Evolutionary conservation across 2,113 vertebrate species (phyloP), one percentile per base, ranked within the genome.

Genomic region (Pachypanchax playfairii): DNA sequence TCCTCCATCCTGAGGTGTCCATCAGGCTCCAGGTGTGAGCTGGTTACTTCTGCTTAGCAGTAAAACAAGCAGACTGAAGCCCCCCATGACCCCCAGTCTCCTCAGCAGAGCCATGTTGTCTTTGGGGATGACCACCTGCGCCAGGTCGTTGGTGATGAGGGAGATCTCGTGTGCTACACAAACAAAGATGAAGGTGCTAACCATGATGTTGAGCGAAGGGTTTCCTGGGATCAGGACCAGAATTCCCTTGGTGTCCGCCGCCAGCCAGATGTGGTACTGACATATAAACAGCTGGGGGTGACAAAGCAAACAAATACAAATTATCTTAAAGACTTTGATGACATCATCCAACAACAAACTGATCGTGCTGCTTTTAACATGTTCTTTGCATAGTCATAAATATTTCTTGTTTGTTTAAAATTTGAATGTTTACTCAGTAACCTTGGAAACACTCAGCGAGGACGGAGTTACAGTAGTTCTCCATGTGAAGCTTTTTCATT

Each of bases 191-290:
- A 99, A 99, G 66, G 94, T 96, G 93, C 96, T 98, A 88, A 98
- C 83, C 25, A 97, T 87, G 76, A 98, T 93, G 76, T 99, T 99
- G 56, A 98, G 92, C 39, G 94, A 89, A 1, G 96, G 95, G 83
- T 89, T 94, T 72, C 96, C 96, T 10, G 97, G 96, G 71, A 99
- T 92, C n/a, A 99, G 93, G 13, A 99, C 95, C 85, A 99, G 82
- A 84, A 99, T 93, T 1, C 96, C 97, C 70, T 95, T 96, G 18
- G 97, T 99, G 90, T 98, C 97, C 0, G 96, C 96, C 0, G 96
- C 96, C 79, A 99, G 92, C 97, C 97, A 99, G 65, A 99, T 97
- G 79, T 99, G 97, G 77, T 99, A 99, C 35, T 99, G 96, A 82
- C 96, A 98, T 58, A 98, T 99, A 80, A 99, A 99, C 13, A 99